Evolutionary conservation across 2,797 vertebrate species (phyloP).

Genomic region (Coilia nasus): DNA sequence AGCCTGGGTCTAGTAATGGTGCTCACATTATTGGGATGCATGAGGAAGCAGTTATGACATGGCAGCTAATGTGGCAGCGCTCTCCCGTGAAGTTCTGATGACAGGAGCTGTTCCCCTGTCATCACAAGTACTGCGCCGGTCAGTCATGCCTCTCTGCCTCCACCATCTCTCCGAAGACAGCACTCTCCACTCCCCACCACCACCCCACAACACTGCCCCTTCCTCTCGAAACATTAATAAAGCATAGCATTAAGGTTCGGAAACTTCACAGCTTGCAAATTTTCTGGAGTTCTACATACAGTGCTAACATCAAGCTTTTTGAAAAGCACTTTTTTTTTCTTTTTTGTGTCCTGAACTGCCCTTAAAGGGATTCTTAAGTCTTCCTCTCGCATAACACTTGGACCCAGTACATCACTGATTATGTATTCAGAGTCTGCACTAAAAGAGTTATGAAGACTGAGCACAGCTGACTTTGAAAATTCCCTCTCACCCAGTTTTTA

Average conservation of each 20-base stretch:
- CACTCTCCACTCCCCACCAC: not conserved
- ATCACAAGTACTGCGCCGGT: constrained; percentile 24
- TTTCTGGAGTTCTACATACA: constrained; percentile 26
- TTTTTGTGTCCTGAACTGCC: constrained; percentile 28
- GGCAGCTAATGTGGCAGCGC: constrained; percentile 40
- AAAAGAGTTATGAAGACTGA: not conserved
- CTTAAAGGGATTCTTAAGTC: constrained; percentile 35
- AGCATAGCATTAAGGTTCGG: constrained; percentile 31
- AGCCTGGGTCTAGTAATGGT: constrained; percentile 24
- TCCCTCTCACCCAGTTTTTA: not conserved
- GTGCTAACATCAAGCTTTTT: constrained; percentile 29
- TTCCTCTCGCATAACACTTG: constrained; percentile 27
- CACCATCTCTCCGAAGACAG: constrained; percentile 11
- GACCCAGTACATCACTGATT: constrained; percentile 15
- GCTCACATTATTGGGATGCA: constrained; percentile 39
- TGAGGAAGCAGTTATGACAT: constrained; percentile 34
- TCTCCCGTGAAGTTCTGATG: constrained; percentile 49
- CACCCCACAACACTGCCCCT: not conserved
- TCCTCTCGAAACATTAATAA: constrained; percentile 38
- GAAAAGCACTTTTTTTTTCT: not conserved
- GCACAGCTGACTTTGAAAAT: constrained; percentile 13
- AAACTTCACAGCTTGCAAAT: constrained; percentile 36
- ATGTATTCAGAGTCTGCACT: not conserved
- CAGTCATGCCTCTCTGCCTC: constrained; percentile 38
- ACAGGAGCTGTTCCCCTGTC: constrained; percentile 32